Base-by-base conservation (phyloP, 37 sponge, comb jelly and placozoan species). In the Eunapius fragilis region DNA sequence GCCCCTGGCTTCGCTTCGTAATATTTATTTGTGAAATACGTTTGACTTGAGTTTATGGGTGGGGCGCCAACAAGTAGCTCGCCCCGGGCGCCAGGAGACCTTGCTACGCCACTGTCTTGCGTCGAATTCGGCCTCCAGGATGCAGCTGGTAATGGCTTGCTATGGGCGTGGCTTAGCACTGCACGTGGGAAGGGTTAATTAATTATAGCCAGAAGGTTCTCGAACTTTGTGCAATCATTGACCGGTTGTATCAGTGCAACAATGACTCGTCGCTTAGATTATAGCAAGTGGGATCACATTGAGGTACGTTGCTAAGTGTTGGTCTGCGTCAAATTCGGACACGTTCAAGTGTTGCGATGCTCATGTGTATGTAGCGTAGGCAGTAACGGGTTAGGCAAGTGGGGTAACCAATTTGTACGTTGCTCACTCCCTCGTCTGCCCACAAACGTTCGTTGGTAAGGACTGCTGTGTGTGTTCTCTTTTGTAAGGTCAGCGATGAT, bases 251-350 rank as follows among this genome's bases (percentile, higher is more conserved):
- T 11, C 14, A 58, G 6, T 13, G 58, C 58, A 58, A 19, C 58
- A 10, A 58, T 58, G 58, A 19, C 58, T 58, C 58, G 58, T 58
- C 58, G 58, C 1, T 58, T 98, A 41, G 96, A 98, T 87, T 98
- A 98, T 89, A 98, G 98, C 92, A 98, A 98, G 71, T 98, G 98
- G 98, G 83, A 94, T 25, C 80, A 98, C 82, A 96, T 98, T 70
- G 98, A 98, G 82, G 97, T 94, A 35, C 24, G 31, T 10, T 79
- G 10, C 17, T 37, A 6, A 41, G 6, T 6, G 6, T 41, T 41
- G 41, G 41, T 41, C 6, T 6, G 6, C 41, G 41, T 6, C 6
- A 41, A 9, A 41, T 41, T 41, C 6, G 6, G 3, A 6, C 41
- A 6, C 6, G 6, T 6, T 41, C 41, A 41, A 9, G 24, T 32